A percentile compares a stretch with the other conserved stretches of the same genome.
Conservation (phyloP, 2,888 invertebrate species). For the Drosophila anomelani region DNA sequence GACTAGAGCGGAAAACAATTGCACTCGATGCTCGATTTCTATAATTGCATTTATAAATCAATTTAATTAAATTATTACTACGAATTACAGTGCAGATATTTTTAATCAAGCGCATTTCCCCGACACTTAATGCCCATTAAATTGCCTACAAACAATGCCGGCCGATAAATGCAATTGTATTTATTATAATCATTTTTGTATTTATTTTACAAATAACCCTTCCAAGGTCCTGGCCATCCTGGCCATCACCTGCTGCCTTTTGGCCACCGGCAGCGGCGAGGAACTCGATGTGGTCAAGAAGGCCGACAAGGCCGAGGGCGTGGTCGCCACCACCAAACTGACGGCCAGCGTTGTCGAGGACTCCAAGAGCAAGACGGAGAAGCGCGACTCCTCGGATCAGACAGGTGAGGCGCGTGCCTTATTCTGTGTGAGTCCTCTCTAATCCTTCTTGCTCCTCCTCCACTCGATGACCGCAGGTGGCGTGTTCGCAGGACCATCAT, state of each 20-base stretch:
- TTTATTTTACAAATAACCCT: background rate
- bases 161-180: background rate
- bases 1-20: slow-evolving; percentile 34
- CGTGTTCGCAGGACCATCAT: slow-evolving; percentile 42
- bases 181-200: background rate
- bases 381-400: slow-evolving; percentile 75
- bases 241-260: slow-evolving; percentile 19
- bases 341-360: slow-evolving; percentile 60
- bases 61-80: slow-evolving; percentile 68
- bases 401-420: slow-evolving; percentile 54
- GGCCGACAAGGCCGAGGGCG: slow-evolving; percentile 38
- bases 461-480: slow-evolving; percentile 20
- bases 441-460: background rate
- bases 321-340: slow-evolving; percentile 54
- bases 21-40: slow-evolving; percentile 31
- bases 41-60: slow-evolving; percentile 74
- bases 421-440: background rate
- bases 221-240: slow-evolving; percentile 7
- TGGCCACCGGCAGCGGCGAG: slow-evolving; percentile 32
- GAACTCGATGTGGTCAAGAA: slow-evolving; percentile 44
- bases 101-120: slow-evolving; percentile 19
- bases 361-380: slow-evolving; percentile 74
- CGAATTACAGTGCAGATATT: slow-evolving; percentile 45
- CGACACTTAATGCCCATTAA: slow-evolving; percentile 21
- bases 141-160: slow-evolving; percentile 10